A percentile compares a stretch with the other conserved stretches of the same genome.
phyloP scores from a whole-genome alignment of 2,888 invertebrate species.

The Morpho helenor region DNA sequence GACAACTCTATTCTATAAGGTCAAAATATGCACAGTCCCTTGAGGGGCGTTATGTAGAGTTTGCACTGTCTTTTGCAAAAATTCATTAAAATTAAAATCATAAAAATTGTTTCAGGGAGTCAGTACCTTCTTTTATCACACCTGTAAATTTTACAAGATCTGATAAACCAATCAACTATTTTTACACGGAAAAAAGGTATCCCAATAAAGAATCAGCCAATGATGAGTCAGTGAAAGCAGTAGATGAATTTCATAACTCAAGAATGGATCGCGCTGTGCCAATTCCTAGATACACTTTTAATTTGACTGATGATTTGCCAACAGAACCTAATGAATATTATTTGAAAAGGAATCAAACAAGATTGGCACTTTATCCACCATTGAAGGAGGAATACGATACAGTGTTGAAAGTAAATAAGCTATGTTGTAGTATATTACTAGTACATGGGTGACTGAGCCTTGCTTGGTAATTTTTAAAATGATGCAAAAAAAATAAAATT shows the following conservation, averaged over 20 bases:
- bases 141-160: constrained; percentile 89
- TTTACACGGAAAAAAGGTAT: constrained; percentile 55
- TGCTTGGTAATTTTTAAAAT: too few species aligned
- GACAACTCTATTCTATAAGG: too few species aligned
- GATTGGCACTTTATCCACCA: constrained; percentile 56
- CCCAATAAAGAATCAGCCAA: constrained; percentile 14
- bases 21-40: too few species aligned
- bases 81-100: not conserved
- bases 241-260: constrained; percentile 49
- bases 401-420: constrained; percentile 60
- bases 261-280: constrained; percentile 56
- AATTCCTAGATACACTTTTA: constrained; percentile 82
- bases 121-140: constrained; percentile 81
- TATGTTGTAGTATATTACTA: too few species aligned
- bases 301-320: constrained; percentile 81
- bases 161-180: constrained; percentile 78
- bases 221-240: constrained; percentile 37
- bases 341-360: constrained; percentile 73
- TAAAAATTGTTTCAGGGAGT: not conserved
- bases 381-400: constrained; percentile 60
- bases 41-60: too few species aligned
- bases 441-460: too few species aligned
- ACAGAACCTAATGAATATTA: constrained; percentile 78
- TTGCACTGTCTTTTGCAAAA: too few species aligned
- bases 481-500: too few species aligned